Evolutionary conservation across 1,140 invertebrate species (phyloP).

Genomic region (Amyelois transitella): DNA sequence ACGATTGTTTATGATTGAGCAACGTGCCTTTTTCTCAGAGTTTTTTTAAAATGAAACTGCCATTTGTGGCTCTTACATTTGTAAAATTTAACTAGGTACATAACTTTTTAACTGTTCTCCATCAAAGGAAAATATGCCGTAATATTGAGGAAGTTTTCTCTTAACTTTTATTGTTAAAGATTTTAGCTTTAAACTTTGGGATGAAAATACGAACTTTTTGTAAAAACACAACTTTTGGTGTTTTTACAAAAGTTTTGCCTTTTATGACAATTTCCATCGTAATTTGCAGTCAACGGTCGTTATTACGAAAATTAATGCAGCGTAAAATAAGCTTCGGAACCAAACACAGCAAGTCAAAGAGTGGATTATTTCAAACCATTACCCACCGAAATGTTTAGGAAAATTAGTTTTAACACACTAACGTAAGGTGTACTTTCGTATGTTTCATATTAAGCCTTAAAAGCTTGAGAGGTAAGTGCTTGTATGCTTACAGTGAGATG

Average conservation of each 20-base stretch:
- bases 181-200: too few relatives aligned
- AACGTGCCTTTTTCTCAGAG: too few relatives aligned
- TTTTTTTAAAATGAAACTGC: too few relatives aligned
- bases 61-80: too few relatives aligned
- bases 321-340: constrained; percentile 3
- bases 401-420: neutral
- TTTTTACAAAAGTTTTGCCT: neutral
- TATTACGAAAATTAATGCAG: neutral
- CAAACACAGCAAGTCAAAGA: constrained; percentile 3
- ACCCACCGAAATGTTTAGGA: neutral
- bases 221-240: neutral
- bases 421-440: neutral
- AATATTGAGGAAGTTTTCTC: too few relatives aligned
- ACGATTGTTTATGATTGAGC: too few relatives aligned
- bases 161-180: too few relatives aligned
- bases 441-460: neutral
- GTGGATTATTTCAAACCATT: neutral
- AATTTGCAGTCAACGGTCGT: neutral
- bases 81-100: too few relatives aligned
- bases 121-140: too few relatives aligned
- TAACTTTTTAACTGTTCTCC: too few relatives aligned
- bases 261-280: neutral
- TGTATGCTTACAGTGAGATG: neutral
- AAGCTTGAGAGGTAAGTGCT: too few relatives aligned
- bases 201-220: too few relatives aligned